Evolutionary conservation across 1,140 invertebrate genomes (phyloP).

Genomic region (Pemphigus obesinymphae): DNA sequence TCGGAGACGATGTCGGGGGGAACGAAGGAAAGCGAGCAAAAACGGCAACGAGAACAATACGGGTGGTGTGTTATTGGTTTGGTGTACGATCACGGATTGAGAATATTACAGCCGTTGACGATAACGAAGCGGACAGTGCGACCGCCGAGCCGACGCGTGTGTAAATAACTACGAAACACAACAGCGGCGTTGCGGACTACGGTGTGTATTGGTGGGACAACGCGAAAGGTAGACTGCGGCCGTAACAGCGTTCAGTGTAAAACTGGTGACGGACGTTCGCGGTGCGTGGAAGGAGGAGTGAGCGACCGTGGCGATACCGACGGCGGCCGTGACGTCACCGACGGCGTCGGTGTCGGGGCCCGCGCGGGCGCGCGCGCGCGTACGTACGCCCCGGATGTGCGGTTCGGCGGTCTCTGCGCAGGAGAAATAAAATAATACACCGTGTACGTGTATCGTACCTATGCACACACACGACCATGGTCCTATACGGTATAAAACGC

Average conservation of each 20-base stretch:
- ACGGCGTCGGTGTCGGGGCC: neutral
- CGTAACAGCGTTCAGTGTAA: slow-evolving; percentile 30
- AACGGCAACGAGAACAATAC: too few species aligned
- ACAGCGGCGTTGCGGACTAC: neutral
- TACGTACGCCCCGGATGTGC: slow-evolving; percentile 13
- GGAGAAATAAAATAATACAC: neutral
- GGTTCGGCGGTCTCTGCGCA: slow-evolving; percentile 1
- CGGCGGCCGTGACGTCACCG: slow-evolving; percentile 35
- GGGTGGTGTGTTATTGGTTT: too few species aligned
- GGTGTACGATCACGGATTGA: too few species aligned
- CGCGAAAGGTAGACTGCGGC: neutral
- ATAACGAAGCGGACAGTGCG: too few species aligned
- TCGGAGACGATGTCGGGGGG: too few species aligned
- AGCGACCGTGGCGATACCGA: slow-evolving; percentile 31
- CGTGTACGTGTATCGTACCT: neutral
- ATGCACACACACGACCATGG: neutral
- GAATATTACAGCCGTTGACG: too few species aligned
- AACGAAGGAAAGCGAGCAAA: too few species aligned
- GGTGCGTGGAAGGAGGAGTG: neutral
- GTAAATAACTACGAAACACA: neutral
- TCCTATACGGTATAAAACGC: too few species aligned
- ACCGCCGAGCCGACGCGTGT: neutral
- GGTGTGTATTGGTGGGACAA: neutral
- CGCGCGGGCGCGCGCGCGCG: slow-evolving; percentile 3
- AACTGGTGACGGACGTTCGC: neutral